Evolutionary conservation across 2,113 vertebrate genomes (phyloP).

Genomic region (Condylura cristata): DNA sequence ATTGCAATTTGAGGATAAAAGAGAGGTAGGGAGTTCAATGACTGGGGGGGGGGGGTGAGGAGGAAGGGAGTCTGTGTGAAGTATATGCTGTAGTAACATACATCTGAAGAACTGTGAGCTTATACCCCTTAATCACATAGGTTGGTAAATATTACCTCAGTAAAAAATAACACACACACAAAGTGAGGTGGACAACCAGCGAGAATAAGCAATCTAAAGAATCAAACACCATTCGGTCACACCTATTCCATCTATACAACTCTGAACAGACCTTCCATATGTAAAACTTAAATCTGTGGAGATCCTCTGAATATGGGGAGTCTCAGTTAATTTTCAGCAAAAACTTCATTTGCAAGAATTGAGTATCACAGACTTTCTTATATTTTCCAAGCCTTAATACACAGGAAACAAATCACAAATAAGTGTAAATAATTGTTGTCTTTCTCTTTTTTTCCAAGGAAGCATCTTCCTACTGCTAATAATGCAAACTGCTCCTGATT

Average conservation of each 20-base stretch:
- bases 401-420: not conserved
- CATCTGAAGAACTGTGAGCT: no score
- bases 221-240: not conserved
- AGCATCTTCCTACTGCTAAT: not conserved
- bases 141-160: no score
- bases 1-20: not conserved
- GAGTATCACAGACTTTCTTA: not conserved
- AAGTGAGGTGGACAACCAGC: not conserved
- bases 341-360: not conserved
- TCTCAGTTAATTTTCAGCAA: not conserved
- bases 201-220: not conserved
- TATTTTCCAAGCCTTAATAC: not conserved
- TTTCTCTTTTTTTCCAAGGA: constrained; percentile 52
- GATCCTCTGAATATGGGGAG: not conserved
- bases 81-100: no score
- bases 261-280: not conserved
- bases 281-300: not conserved
- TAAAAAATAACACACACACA: no score
- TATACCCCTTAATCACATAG: no score
- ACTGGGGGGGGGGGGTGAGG: no score
- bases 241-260: not conserved
- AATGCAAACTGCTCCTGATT: constrained; percentile 54
- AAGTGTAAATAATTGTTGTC: not conserved
- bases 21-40: no score
- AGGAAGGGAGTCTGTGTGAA: no score